Base-by-base conservation (phyloP, 2,113 vertebrate genomes). In the Anser brachyrhynchus region DNA sequence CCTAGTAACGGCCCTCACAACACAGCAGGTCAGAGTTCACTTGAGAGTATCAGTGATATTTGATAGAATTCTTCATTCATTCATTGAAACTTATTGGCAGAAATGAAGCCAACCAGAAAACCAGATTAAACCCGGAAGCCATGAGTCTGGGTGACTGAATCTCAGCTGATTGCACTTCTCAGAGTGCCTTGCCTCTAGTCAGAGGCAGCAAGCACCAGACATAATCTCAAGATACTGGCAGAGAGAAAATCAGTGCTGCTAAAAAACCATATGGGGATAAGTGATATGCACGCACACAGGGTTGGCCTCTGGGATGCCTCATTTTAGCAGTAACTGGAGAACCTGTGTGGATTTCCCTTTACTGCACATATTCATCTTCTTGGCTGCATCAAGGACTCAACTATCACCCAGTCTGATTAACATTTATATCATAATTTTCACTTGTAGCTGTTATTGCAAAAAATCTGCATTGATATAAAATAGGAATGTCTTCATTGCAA, bases 21-120 rank as follows among this genome's bases (percentile, higher is more conserved):
- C 35, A 55, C 2, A 3, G 52, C 49, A 79, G 37, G n/a, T 71
- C 43, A 37, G 67, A 66, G 59, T 10, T 55, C 70, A 44, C 35
- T 58, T 59, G 31, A 85, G 74, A 80, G 13, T n/a, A 19, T 21
- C 58, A 74, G 54, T 29, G 70, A 33, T 35, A 64, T 93, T 79
- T 74, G 51, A 22, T 87, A 39, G 7, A 0, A 20, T 86, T 65
- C 88, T 74, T 39, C 26, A 73, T 52, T 65, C 62, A 51, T 76
- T 80, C 51, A 44, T n/a, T 72, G 69, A 76, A 91, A 88, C 19
- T 44, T 70, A 49, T 61, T 80, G 43, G 33, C 39, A 92, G 77
- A 94, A 92, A 84, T 79, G 41, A 95, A 94, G n/a, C 15, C 37
- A 76, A 59, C 13, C 39, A 84, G 83, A 94, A 93, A 46, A 97